Conservation (phyloP, 2,113 vertebrate species). For the Todiramphus saurophagus region DNA sequence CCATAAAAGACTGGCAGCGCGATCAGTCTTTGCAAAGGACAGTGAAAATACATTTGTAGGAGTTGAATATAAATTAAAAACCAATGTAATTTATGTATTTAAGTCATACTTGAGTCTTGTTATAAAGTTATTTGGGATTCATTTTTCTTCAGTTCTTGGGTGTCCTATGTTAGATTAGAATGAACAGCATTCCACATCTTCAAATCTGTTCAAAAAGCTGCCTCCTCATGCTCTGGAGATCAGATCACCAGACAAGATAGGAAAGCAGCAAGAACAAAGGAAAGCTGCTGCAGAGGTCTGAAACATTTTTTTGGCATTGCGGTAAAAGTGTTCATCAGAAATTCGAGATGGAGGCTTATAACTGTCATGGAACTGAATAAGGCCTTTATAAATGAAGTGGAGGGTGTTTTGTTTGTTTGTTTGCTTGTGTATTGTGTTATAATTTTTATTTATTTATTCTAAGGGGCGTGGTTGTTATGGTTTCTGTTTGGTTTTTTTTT, state of each 20-base stretch:
- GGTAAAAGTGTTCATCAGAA: not conserved
- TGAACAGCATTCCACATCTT: not conserved
- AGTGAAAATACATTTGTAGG: not conserved
- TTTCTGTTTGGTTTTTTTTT: not conserved
- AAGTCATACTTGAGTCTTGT: not conserved
- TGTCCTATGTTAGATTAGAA: not conserved
- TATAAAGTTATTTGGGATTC: not conserved
- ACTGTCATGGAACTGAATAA: not conserved
- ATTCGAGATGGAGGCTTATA: not conserved
- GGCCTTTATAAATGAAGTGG: not conserved
- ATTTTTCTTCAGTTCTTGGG: not conserved
- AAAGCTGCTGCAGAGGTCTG: constrained; percentile 15
- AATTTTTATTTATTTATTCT: too few relatives aligned
- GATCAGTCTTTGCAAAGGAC: not conserved
- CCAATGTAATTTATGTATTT: not conserved
- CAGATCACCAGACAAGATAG: constrained; percentile 42
- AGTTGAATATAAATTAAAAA: not conserved
- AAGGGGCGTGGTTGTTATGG: too few relatives aligned
- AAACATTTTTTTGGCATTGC: not conserved
- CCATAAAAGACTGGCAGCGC: not conserved
- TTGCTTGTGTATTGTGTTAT: too few relatives aligned
- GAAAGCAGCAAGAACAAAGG: constrained; percentile 59
- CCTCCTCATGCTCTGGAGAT: constrained; percentile 40
- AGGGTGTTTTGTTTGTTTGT: not conserved
- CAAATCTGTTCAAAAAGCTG: not conserved